Evolutionary conservation across 1,140 invertebrate genomes (phyloP), one percentile per base, ranked within the genome.

Genomic region (Leptonema lineaticorne): DNA sequence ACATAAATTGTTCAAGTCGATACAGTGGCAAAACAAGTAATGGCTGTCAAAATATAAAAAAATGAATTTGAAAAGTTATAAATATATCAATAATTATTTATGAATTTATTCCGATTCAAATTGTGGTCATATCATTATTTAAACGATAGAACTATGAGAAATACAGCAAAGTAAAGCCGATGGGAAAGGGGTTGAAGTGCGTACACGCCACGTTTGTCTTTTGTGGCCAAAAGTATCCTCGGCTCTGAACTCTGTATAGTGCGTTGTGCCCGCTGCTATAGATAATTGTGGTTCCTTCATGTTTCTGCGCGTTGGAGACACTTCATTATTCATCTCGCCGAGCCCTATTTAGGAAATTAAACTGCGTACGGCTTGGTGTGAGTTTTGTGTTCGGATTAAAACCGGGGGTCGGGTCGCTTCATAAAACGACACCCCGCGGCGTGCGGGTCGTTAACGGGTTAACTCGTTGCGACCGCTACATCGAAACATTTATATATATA

Each of bases 321-420:
- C 48, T 64, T 64, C 63, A 64, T 64, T 64, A 64, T 64, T 64
- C 63, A 64, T 64, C 63, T 64, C 37, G 22, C 18, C 37, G 20
- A 50, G 24, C 26, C 28, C 63, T 64, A 64, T 64, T 64, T 64
- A 64, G 63, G 63, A 64, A 64, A 64, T 64, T 64, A 64, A 64
- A 64, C 63, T 20, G 37, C 59, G n/a, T 45, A 9, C 16, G 30
- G 24, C 14, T n/a, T 3, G 20, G 58, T 9, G 20, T 30, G 9
- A 64, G 37, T 29, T n/a, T 50, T 50, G 29, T 24, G 24, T 64
- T 64, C 26, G 45, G 45, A 64, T 63, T 63, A 45, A 45, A 45
- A 63, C n/a, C 29, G 30, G 59, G 22, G 22, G 18, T 18, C 22
- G 26, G 59, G 33, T 63, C 45, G 59, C 22, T 8, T 37, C 33